phyloP scores from a whole-genome alignment of 2,113 vertebrate species.

The Aldabrachelys gigantea region DNA sequence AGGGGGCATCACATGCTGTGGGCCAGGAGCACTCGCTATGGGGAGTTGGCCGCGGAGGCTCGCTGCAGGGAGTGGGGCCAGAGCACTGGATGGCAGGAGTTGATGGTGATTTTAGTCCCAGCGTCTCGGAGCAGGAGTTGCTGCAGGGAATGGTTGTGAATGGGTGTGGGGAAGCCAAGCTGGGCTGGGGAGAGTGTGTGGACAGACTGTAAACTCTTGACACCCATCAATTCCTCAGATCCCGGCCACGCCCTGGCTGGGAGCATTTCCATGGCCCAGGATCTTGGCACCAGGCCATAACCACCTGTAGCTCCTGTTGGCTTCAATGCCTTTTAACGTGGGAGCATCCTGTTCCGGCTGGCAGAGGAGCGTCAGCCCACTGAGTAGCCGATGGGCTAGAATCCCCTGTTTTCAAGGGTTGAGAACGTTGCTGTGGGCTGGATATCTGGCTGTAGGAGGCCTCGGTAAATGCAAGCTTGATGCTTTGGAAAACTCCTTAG shows the following conservation, averaged over 20 bases:
- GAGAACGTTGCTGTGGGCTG: not conserved
- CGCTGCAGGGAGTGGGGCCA: not conserved
- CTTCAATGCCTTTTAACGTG: not conserved
- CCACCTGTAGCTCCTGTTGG: not conserved
- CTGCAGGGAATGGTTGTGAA: too few species aligned
- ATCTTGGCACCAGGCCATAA: not conserved
- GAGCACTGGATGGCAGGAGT: not conserved
- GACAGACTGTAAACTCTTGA: not conserved
- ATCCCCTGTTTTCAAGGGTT: not conserved
- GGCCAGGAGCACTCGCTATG: not conserved
- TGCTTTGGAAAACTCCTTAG: not conserved
- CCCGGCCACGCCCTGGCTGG: not conserved
- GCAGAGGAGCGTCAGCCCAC: not conserved
- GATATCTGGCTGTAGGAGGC: not conserved
- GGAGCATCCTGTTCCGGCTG: too few species aligned
- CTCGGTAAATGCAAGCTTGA: fast-evolving
- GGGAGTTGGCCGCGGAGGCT: too few species aligned
- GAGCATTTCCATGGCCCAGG: not conserved
- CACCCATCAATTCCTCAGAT: not conserved
- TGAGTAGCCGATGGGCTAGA: not conserved
- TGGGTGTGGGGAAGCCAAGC: too few species aligned
- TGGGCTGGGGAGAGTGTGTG: not conserved
- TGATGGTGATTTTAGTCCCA: not conserved
- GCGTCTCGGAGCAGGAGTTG: not conserved
- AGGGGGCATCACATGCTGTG: too few species aligned